A percentile compares a stretch with the other conserved stretches of the same genome.
These are phyloP conservation scores for Etheostoma nigrum DNA, from an alignment of 2,797 vertebrate species.

Conservation along the genomic window DNA sequence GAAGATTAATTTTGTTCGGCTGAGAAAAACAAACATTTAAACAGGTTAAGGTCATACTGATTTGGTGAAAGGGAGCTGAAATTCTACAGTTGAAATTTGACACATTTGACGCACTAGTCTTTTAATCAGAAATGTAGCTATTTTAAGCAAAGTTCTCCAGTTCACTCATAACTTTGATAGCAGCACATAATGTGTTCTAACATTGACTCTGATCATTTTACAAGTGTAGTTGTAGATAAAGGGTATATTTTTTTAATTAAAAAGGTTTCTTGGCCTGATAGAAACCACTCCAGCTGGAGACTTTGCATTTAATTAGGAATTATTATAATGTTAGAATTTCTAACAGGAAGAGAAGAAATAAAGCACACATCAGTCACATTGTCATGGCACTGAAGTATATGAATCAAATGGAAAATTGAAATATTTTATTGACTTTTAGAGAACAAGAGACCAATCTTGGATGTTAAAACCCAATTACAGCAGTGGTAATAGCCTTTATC, in stretches of 20 bases:
- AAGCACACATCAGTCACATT: constrained; percentile 56
- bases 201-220: constrained; percentile 43
- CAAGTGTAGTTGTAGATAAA: constrained; percentile 46
- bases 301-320: constrained; percentile 57
- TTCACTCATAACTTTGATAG: constrained; percentile 39
- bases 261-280: constrained; percentile 54
- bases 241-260: constrained; percentile 36
- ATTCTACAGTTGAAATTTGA: constrained; percentile 35
- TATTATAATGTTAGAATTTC: constrained; percentile 56
- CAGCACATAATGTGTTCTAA: constrained; percentile 31
- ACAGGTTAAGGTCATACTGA: constrained; percentile 30
- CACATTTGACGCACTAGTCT: constrained; percentile 22
- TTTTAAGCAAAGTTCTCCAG: constrained; percentile 41
- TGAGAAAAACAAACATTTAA: constrained; percentile 21
- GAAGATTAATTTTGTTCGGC: constrained; percentile 21
- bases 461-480: constrained; percentile 65
- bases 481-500: constrained; percentile 54
- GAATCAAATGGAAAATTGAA: constrained; percentile 53
- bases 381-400: constrained; percentile 27
- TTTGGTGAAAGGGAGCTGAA: constrained; percentile 37
- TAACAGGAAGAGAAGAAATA: constrained; percentile 43
- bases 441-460: constrained; percentile 55
- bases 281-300: constrained; percentile 49
- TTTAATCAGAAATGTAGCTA: constrained; percentile 40
- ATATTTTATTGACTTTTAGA: constrained; percentile 42